Conservation (phyloP, 2,113 vertebrate genomes). For the Macheiramphus alcinus region DNA sequence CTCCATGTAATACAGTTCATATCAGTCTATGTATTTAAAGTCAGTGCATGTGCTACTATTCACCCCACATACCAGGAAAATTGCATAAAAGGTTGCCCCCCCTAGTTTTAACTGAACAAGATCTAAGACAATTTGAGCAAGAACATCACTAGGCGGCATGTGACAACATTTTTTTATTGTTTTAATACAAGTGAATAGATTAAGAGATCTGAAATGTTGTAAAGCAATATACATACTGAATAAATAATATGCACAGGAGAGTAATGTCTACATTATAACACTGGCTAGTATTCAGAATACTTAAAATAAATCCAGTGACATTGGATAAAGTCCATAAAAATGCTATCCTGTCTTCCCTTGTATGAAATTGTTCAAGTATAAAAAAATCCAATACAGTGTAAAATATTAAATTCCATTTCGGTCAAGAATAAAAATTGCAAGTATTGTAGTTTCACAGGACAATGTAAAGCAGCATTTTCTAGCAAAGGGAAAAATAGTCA, state of each 20-base stretch:
- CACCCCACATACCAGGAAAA: background rate
- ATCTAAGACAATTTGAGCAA: background rate
- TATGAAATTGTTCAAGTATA: slow-evolving; percentile 99
- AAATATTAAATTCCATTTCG: slow-evolving; percentile 93
- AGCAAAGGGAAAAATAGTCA: slow-evolving; percentile 62
- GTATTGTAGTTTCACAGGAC: slow-evolving; percentile 89
- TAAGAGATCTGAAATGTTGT: slow-evolving; percentile 89
- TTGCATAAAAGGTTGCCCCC: background rate
- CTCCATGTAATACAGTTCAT: background rate
- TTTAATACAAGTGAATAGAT: slow-evolving; percentile 90
- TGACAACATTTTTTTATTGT: slow-evolving; percentile 81
- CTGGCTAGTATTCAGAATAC: slow-evolving; percentile 82
- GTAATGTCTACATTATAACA: slow-evolving; percentile 90
- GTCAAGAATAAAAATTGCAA: slow-evolving; percentile 93
- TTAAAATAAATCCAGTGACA: slow-evolving; percentile 95
- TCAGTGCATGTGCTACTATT: background rate
- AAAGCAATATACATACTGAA: slow-evolving; percentile 83
- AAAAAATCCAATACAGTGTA: slow-evolving; percentile 99
- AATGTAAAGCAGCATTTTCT: slow-evolving; percentile 92
- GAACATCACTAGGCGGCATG: slow-evolving; percentile 35
- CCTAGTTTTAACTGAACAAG: background rate
- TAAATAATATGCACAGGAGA: slow-evolving; percentile 91
- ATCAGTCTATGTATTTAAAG: background rate
- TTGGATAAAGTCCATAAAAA: slow-evolving; percentile 92
- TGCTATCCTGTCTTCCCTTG: slow-evolving; percentile 96